Conservation (phyloP, 1,140 invertebrate species). For the Trichoplusia ni region DNA sequence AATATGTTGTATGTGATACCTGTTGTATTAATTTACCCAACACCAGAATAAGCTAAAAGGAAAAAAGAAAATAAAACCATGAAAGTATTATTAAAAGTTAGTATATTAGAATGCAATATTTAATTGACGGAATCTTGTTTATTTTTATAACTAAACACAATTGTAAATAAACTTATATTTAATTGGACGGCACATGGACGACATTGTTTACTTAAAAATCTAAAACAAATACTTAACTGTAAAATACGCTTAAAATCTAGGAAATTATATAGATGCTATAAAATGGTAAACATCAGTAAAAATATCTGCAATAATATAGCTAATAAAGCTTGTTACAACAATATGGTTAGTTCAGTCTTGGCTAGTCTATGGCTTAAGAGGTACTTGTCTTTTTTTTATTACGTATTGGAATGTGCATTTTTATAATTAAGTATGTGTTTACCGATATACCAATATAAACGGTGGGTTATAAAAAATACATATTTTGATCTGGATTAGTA, state of each 20-base stretch:
- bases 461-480: too few species aligned
- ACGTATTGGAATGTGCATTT: too few species aligned
- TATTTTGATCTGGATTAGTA: too few species aligned
- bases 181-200: conserved; percentile 18
- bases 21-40: neutral
- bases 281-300: too few species aligned
- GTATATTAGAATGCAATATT: neutral
- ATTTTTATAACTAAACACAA: neutral
- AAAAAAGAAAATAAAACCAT: neutral
- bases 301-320: too few species aligned
- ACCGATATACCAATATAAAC: too few species aligned
- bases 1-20: conserved; percentile 17
- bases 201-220: neutral
- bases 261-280: too few species aligned
- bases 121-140: neutral
- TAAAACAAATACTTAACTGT: neutral
- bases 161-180: conserved; percentile 6
- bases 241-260: neutral
- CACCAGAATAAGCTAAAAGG: too few species aligned
- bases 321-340: conserved; percentile 20
- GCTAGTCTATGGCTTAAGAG: too few species aligned
- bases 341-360: conserved; percentile 15
- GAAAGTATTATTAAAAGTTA: neutral
- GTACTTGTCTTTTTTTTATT: too few species aligned
- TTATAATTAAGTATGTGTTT: too few species aligned